Base-by-base conservation (phyloP, 1,140 invertebrate genomes). In the Diplogasteroides magnus region DNA sequence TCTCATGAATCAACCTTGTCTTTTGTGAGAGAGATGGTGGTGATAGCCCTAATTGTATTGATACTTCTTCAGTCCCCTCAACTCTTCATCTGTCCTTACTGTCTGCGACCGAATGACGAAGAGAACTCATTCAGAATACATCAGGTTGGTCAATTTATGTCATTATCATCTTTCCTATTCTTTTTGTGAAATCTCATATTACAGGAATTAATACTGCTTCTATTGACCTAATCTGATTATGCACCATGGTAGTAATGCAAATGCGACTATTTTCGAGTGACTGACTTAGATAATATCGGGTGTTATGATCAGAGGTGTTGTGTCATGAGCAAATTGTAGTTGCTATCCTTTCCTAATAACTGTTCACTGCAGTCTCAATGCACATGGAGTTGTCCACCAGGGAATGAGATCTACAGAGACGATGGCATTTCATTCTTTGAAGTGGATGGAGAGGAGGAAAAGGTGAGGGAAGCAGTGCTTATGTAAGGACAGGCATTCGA, bases 331-430 rank as follows among this genome's bases (percentile, higher is more conserved):
- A 23, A 60, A 60, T n/a, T 67, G 66, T n/a, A 6, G 37, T 1
- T 48, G 23, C 14, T 13, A 74, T 27, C 25, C n/a, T 31, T 31
- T 62, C 48, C 13, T 58, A 58, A 73, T 31, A 64, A 55, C 23
- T 72, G n/a, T 59, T 71, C 1, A 29, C 62, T 31, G 28, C 31
- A 80, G 77, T 68, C 62, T 31, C 97, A 97, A 86, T 99, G 96
- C 82, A 91, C 91, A 84, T 85, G 97, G 64, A 87, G 90, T 76
- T 93, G 98, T 87, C 96, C 96, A 0, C 96, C 96, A 0, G 96
- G 96, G 3, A 98, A 98, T 86, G 96, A 99, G 85, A 98, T 99
- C 74, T 98, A 98, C 78, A 86, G 96, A 27, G 97, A 97, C 84
- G 89, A 37, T 59, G 32, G 90, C 64, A 92, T 97, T 83, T 97